These are phyloP conservation scores for Paramormyrops kingsleyae DNA, from an alignment of 2,113 vertebrate genomes.

Conservation along the genomic window DNA sequence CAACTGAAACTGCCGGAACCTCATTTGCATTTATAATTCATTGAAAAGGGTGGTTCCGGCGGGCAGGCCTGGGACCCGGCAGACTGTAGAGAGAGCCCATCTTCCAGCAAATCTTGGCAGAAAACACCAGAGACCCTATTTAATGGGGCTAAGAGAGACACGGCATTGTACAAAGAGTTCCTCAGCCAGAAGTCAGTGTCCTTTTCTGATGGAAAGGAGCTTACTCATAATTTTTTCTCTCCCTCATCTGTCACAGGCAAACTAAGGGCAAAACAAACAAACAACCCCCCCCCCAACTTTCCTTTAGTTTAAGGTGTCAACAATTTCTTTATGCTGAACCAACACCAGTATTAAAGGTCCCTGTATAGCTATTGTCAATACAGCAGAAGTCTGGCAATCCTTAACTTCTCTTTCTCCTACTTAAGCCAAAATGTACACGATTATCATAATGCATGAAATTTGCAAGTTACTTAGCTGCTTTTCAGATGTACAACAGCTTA, in stretches of 20 bases:
- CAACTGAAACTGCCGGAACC: slow-evolving; percentile 52
- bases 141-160: slow-evolving; percentile 27
- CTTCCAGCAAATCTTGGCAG: slow-evolving; percentile 46
- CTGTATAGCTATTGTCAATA: background rate
- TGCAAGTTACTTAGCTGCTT: background rate
- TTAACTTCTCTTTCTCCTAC: background rate
- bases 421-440: background rate
- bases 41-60: slow-evolving; percentile 15
- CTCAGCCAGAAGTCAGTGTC: background rate
- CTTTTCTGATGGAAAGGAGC: background rate
- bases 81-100: slow-evolving; percentile 41
- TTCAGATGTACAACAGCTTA: slow-evolving; percentile 56
- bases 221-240: background rate
- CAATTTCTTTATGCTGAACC: background rate
- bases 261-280: background rate
- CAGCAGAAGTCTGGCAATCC: background rate
- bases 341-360: background rate
- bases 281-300: background rate
- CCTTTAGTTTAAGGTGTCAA: background rate
- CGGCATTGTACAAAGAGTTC: background rate
- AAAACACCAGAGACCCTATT: slow-evolving; percentile 16
- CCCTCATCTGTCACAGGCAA: background rate
- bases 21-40: slow-evolving; percentile 60
- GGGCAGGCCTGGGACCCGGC: background rate
- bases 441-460: background rate